Evolutionary conservation across 1,140 invertebrate genomes (phyloP).

Genomic region (Heliconius eleuchia): DNA sequence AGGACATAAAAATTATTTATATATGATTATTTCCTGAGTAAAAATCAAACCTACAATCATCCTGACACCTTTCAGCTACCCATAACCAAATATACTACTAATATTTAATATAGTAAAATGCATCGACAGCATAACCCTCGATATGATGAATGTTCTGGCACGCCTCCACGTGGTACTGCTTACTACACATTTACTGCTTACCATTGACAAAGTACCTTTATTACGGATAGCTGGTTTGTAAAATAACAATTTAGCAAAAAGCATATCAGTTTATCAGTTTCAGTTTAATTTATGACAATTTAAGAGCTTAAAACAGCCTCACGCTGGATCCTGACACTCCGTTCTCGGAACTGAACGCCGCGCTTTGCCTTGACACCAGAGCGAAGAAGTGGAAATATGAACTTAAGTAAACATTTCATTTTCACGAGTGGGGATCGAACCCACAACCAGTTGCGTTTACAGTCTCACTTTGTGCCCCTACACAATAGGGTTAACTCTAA

Average conservation of each 20-base stretch:
- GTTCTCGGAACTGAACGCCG: too few species aligned
- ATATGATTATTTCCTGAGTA: not conserved
- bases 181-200: conserved; percentile 15
- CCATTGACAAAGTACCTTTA: conserved; percentile 4
- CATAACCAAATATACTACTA: not conserved
- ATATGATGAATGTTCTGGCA: conserved; percentile 31
- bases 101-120: conserved; percentile 1
- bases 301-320: not conserved
- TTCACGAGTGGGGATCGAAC: too few species aligned
- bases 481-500: too few species aligned
- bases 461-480: too few species aligned
- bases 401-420: too few species aligned
- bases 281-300: not conserved
- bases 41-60: not conserved
- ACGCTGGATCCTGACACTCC: too few species aligned
- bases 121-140: conserved; percentile 10
- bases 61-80: not conserved
- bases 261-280: not conserved
- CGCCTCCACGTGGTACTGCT: conserved; percentile 22
- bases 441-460: too few species aligned
- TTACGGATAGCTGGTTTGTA: not conserved
- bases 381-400: too few species aligned
- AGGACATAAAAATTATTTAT: not conserved
- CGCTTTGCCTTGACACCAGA: too few species aligned
- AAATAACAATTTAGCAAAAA: not conserved